These are phyloP conservation scores for Sylvia atricapilla DNA, from an alignment of 2,113 vertebrate genomes.

Conservation along the genomic window DNA sequence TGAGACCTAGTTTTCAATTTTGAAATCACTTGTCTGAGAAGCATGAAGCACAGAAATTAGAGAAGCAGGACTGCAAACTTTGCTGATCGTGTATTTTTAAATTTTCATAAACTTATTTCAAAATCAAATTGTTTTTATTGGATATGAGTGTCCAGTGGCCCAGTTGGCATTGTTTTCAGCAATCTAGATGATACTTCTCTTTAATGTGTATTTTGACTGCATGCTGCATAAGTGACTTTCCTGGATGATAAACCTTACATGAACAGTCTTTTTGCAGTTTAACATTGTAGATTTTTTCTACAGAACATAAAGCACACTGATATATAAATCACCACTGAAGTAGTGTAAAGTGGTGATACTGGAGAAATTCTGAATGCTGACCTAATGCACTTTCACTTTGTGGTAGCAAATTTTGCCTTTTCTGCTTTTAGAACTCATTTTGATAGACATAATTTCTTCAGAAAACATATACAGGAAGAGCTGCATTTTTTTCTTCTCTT, in stretches of 20 bases:
- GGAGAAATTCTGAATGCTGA: not conserved
- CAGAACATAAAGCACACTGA: not conserved
- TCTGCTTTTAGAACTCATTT: not conserved
- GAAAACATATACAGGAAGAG: not conserved
- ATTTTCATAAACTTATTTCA: not conserved
- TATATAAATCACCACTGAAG: not conserved
- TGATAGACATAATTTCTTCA: not conserved
- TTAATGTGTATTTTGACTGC: not conserved
- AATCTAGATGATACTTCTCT: not conserved
- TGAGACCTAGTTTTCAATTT: not conserved
- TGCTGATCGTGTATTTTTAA: not conserved
- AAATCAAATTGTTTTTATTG: not conserved
- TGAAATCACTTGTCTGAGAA: not conserved
- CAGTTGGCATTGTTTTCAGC: not conserved
- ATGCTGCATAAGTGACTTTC: not conserved
- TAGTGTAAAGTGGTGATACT: not conserved
- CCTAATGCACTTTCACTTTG: not conserved
- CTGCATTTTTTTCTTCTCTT: not conserved
- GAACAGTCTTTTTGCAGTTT: not conserved
- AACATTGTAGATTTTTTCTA: not conserved
- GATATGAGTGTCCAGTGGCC: not conserved
- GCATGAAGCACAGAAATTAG: not conserved
- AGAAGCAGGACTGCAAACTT: not conserved
- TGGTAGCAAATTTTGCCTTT: not conserved
- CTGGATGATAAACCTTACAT: not conserved